A percentile compares a stretch with the other conserved stretches of the same genome.
phyloP scores from a whole-genome alignment of 2,113 vertebrate genomes.

The Pitta sordida region DNA sequence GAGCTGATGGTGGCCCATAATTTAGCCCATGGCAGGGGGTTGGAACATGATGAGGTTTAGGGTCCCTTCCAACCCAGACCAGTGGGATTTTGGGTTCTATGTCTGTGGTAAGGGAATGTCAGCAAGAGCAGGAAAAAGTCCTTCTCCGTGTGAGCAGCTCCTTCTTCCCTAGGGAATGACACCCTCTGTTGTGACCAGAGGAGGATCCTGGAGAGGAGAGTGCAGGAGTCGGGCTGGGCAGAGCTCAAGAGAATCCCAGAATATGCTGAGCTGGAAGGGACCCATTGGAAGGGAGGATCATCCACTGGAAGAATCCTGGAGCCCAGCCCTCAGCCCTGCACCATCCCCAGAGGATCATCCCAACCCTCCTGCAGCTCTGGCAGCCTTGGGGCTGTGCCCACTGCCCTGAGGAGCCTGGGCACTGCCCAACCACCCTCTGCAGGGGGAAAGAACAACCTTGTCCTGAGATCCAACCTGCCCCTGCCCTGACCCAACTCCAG shows the following conservation, averaged over 20 bases:
- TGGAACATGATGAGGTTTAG: not conserved
- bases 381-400: too few species aligned
- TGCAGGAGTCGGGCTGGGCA: not conserved
- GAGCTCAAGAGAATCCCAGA: not conserved
- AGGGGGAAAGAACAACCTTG: too few species aligned
- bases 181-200: not conserved
- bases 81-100: not conserved
- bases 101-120: accelerated
- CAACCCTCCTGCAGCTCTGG: too few species aligned
- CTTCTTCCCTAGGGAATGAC: not conserved
- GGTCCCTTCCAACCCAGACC: not conserved
- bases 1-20: accelerated
- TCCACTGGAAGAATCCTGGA: too few species aligned
- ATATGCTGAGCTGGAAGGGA: too few species aligned
- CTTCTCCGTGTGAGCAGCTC: not conserved
- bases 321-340: too few species aligned
- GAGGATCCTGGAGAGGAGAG: not conserved
- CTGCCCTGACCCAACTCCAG: too few species aligned
- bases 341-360: too few species aligned
- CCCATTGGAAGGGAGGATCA: too few species aligned
- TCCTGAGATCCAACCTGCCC: too few species aligned
- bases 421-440: too few species aligned
- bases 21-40: not conserved
- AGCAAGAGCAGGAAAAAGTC: not conserved
- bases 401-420: too few species aligned